These are phyloP conservation scores for Tortrix viridana DNA, from an alignment of 2,888 invertebrate genomes.

Conservation along the genomic window DNA sequence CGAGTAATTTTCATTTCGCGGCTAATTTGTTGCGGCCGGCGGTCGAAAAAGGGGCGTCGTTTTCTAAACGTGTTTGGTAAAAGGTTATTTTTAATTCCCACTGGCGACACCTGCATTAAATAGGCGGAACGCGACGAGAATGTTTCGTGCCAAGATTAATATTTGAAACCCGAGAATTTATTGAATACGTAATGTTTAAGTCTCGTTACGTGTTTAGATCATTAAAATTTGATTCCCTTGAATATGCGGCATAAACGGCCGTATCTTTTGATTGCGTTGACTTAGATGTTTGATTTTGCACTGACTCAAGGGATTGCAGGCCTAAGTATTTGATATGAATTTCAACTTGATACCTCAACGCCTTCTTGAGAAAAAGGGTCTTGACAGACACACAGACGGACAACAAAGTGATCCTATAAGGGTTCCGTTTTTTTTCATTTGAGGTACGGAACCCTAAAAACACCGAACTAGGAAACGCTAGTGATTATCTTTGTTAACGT, in stretches of 20 bases:
- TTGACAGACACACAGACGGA: no score
- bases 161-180: slow-evolving; percentile 40
- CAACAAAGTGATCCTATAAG: no score
- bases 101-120: slow-evolving; percentile 68
- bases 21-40: slow-evolving; percentile 19
- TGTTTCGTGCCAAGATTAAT: slow-evolving; percentile 47
- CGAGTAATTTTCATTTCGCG: slow-evolving; percentile 1
- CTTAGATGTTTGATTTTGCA: no score
- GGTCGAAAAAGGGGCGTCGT: background rate
- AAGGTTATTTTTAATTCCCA: slow-evolving; percentile 47
- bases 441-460: no score
- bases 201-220: background rate
- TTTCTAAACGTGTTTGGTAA: slow-evolving; percentile 35
- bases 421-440: no score
- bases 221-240: no score
- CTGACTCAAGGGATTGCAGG: no score
- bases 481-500: slow-evolving; percentile 13
- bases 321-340: no score
- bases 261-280: no score
- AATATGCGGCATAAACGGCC: no score
- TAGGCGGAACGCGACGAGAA: slow-evolving; percentile 65
- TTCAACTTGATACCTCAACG: no score
- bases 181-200: background rate
- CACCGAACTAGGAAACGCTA: background rate
- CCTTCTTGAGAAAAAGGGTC: no score